Conservation (phyloP, 2,888 invertebrate genomes). For the Exocentrus adspersus region DNA sequence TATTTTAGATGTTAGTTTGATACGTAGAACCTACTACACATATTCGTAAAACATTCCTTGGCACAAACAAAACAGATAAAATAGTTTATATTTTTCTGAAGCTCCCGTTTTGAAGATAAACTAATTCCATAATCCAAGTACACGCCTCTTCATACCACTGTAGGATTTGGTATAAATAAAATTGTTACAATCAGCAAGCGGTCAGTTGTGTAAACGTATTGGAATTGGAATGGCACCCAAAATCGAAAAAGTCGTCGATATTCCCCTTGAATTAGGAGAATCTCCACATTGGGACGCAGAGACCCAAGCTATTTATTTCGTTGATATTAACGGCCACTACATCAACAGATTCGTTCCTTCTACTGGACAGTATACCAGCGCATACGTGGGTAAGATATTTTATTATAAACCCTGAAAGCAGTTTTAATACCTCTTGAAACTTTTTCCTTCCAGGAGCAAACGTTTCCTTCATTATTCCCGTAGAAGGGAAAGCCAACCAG, state of each 20-base stretch:
- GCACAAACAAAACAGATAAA: too few species aligned
- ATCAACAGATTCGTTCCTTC: conserved; percentile 25
- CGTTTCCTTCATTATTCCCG: conserved; percentile 71
- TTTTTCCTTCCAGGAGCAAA: conserved; percentile 42
- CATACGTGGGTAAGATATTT: conserved; percentile 46
- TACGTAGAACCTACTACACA: too few species aligned
- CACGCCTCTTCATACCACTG: neutral
- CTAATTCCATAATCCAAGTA: neutral
- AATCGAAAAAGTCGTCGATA: conserved; percentile 60
- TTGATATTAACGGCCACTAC: conserved; percentile 66
- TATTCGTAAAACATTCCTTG: too few species aligned
- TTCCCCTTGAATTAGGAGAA: conserved; percentile 70
- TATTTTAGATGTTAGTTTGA: too few species aligned
- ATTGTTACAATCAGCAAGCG: neutral
- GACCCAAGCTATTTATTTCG: conserved; percentile 72
- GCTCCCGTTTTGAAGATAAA: neutral
- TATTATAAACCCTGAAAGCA: too few species aligned
- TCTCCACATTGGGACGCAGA: conserved; percentile 77
- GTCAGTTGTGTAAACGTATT: too few species aligned
- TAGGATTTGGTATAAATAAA: neutral
- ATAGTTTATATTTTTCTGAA: too few species aligned
- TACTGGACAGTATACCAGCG: conserved; percentile 48
- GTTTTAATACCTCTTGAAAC: too few species aligned
- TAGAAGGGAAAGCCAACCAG: conserved; percentile 69
- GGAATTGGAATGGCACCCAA: conserved; percentile 49